Conservation (phyloP, 2,888 invertebrate species). For the Apodemia mormo region DNA sequence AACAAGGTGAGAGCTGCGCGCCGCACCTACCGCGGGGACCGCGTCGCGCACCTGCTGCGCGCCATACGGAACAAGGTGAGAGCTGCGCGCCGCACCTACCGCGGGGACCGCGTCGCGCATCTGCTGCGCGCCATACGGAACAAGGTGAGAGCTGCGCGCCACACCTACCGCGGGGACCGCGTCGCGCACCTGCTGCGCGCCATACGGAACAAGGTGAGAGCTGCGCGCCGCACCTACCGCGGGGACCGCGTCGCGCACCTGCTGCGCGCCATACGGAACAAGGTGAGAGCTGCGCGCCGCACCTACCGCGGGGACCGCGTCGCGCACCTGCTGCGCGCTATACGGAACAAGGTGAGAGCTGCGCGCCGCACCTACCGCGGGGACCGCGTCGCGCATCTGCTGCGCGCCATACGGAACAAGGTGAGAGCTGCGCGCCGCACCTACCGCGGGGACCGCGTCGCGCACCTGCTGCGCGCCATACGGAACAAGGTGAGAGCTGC, state of each 20-base stretch:
- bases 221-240: conserved; percentile 95
- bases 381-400: conserved; percentile 92
- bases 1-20: too few relatives aligned
- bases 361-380: conserved; percentile 96
- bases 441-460: conserved; percentile 93
- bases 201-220: too few relatives aligned
- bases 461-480: conserved; percentile 95
- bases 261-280: conserved; percentile 94
- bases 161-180: conserved; percentile 94
- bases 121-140: conserved; percentile 95
- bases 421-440: conserved; percentile 95
- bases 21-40: conserved; percentile 93
- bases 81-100: conserved; percentile 95
- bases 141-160: too few relatives aligned
- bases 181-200: conserved; percentile 96
- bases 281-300: too few relatives aligned
- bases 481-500: too few relatives aligned
- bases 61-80: conserved; percentile 97
- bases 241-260: conserved; percentile 95
- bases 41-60: conserved; percentile 93
- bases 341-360: too few relatives aligned
- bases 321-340: conserved; percentile 94
- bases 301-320: conserved; percentile 95
- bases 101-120: conserved; percentile 94
- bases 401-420: conserved; percentile 96